Conservation (phyloP, 2,888 invertebrate genomes). For the Hydropsyche betteni region DNA sequence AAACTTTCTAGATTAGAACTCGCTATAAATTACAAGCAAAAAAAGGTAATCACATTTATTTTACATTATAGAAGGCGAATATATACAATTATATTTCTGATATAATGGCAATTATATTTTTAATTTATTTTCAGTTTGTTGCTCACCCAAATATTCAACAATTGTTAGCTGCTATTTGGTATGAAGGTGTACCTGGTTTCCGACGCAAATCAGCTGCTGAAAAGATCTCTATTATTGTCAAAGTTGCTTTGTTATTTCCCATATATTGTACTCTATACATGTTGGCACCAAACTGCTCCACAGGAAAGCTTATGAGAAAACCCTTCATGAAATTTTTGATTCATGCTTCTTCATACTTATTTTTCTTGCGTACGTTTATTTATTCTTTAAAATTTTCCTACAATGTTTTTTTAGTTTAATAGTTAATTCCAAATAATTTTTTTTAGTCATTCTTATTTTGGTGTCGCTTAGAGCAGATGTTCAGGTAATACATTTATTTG, state of each 20-base stretch:
- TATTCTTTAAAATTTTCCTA: conserved; percentile 23
- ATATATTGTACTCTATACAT: conserved; percentile 87
- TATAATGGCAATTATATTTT: no score
- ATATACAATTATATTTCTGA: not conserved
- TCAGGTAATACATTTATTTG: conserved; percentile 76
- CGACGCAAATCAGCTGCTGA: conserved; percentile 79
- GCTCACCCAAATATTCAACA: conserved; percentile 97
- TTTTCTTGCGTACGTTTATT: conserved; percentile 84
- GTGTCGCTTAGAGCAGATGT: conserved; percentile 91
- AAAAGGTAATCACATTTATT: conserved; percentile 72
- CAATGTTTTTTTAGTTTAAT: no score
- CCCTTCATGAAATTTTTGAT: conserved; percentile 97
- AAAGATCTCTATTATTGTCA: conserved; percentile 77
- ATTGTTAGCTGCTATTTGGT: conserved; percentile 90
- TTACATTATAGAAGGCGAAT: not conserved
- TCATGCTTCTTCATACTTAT: conserved; percentile 92
- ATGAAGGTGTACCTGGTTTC: conserved; percentile 94
- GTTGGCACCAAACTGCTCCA: conserved; percentile 81
- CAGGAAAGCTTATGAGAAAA: conserved; percentile 86
- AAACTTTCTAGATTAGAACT: conserved; percentile 85
- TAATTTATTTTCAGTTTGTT: conserved; percentile 82
- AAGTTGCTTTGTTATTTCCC: conserved; percentile 86
- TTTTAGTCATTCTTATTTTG: conserved; percentile 78
- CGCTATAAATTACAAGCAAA: conserved; percentile 94
- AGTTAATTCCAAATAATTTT: no score